Conservation (phyloP, 2,113 vertebrate genomes). For the Hypomesus transpacificus region DNA sequence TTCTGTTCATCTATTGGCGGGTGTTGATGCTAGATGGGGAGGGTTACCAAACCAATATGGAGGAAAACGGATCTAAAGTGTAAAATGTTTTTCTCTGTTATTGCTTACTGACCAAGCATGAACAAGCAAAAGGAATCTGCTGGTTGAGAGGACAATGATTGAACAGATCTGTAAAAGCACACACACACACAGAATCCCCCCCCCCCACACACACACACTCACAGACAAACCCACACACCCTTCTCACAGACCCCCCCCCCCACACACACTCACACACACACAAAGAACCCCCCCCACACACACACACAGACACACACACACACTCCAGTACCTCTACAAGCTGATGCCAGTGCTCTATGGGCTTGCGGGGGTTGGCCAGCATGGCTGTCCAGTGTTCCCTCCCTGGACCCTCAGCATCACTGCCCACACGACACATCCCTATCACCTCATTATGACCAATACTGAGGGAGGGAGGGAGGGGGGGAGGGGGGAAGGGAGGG, state of each 20-base stretch:
- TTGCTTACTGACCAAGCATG: no score
- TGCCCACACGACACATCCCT: slow-evolving; percentile 88
- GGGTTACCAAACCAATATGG: no score
- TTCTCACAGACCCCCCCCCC: not conserved
- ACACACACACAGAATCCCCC: no score
- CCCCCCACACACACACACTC: not conserved
- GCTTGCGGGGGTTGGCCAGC: slow-evolving; percentile 90
- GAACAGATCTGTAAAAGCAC: no score
- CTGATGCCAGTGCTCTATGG: slow-evolving; percentile 92
- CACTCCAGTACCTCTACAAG: slow-evolving; percentile 76
- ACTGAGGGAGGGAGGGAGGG: slow-evolving; percentile 49
- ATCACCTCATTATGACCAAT: slow-evolving; percentile 94
- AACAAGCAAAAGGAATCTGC: no score
- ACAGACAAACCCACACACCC: slow-evolving; percentile 1
- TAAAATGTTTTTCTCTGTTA: no score
- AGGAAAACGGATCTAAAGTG: no score
- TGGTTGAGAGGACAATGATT: no score
- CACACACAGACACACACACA: slow-evolving; percentile 1
- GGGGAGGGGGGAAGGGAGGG: not conserved
- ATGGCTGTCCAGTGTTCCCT: slow-evolving; percentile 91
- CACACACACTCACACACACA: not conserved
- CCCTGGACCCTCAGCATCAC: slow-evolving; percentile 81
- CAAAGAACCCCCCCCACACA: not conserved
- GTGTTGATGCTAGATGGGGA: no score
- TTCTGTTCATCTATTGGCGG: no score